phyloP scores from a whole-genome alignment of 2,888 invertebrate genomes.

The Apoda limacodes region DNA sequence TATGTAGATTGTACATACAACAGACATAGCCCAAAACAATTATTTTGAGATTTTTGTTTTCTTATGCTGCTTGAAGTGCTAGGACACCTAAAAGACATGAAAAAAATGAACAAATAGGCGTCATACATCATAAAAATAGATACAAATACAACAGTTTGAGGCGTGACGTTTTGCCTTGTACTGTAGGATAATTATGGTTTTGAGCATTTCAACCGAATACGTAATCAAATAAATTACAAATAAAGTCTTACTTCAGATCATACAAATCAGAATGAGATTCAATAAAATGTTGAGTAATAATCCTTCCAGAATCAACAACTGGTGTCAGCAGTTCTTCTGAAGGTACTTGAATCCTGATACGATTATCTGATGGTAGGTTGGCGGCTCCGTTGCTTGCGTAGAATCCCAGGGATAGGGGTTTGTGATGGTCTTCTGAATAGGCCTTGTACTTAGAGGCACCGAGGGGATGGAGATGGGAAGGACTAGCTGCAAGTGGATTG shows the following conservation, averaged over 20 bases:
- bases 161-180: too few relatives aligned
- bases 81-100: too few relatives aligned
- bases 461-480: constrained; percentile 60
- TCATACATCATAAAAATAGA: too few relatives aligned
- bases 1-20: too few relatives aligned
- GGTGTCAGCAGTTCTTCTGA: constrained; percentile 76
- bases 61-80: too few relatives aligned
- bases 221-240: too few relatives aligned
- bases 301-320: constrained; percentile 71
- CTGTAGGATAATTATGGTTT: too few relatives aligned
- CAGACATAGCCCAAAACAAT: too few relatives aligned
- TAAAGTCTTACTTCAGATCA: constrained; percentile 54
- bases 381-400: constrained; percentile 69
- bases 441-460: constrained; percentile 49
- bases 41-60: too few relatives aligned
- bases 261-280: constrained; percentile 53
- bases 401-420: constrained; percentile 51
- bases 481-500: constrained; percentile 66
- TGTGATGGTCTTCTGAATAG: constrained; percentile 47
- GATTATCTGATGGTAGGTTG: constrained; percentile 71
- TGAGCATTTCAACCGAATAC: too few relatives aligned
- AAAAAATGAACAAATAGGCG: too few relatives aligned
- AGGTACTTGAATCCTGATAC: constrained; percentile 79
- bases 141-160: too few relatives aligned
- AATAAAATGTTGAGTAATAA: constrained; percentile 46